These are phyloP conservation scores for Sepiola atlantica DNA, from an alignment of 2,888 invertebrate genomes.

Conservation along the genomic window DNA sequence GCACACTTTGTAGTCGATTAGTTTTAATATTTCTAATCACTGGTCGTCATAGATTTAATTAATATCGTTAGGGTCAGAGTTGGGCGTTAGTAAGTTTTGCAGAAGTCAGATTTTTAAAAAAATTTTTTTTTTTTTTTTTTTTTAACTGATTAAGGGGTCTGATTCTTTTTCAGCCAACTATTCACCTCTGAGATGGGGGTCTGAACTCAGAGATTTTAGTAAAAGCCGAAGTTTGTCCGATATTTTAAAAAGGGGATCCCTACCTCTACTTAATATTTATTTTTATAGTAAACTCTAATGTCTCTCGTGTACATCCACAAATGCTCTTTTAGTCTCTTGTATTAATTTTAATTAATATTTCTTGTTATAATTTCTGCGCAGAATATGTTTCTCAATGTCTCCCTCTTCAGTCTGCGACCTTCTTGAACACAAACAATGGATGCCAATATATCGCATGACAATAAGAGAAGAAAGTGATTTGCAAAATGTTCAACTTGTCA, in stretches of 20 bases:
- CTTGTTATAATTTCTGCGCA: background rate
- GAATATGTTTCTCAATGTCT: background rate
- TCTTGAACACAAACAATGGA: background rate
- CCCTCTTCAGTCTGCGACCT: background rate
- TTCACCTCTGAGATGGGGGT: no score
- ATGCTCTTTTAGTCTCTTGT: background rate
- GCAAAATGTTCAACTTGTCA: constrained; percentile 32
- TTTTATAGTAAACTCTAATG: background rate
- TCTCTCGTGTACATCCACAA: background rate
- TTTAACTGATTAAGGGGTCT: no score
- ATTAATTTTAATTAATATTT: background rate
- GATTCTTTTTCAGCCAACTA: no score
- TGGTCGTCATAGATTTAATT: no score
- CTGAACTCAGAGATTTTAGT: no score
- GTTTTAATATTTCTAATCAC: background rate
- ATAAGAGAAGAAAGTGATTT: constrained; percentile 10
- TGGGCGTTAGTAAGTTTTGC: no score
- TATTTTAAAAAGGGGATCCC: no score
- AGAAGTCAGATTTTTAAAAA: no score
- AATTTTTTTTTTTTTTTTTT: no score
- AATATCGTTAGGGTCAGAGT: no score
- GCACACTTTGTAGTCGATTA: background rate
- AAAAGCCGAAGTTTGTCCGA: no score
- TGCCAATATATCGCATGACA: background rate
- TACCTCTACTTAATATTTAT: no score